Conservation (phyloP, 2,113 vertebrate species). For the Leucopsar rothschildi region DNA sequence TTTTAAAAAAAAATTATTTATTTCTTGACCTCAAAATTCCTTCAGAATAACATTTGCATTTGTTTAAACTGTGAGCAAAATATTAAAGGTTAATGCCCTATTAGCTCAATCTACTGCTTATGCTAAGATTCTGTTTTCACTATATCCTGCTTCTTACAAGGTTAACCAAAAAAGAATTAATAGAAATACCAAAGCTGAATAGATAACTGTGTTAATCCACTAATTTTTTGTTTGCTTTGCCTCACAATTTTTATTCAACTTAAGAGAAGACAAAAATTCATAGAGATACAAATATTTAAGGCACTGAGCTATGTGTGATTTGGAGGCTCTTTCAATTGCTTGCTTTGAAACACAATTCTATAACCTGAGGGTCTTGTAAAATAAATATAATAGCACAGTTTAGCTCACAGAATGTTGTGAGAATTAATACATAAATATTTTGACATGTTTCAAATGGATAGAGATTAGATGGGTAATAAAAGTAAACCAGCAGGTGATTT, state of each 20-base stretch:
- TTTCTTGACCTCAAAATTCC: neutral
- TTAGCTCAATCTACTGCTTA: neutral
- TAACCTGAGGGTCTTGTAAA: neutral
- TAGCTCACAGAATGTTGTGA: neutral
- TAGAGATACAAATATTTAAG: neutral
- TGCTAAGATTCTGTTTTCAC: neutral
- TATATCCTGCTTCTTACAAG: neutral
- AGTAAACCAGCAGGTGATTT: neutral
- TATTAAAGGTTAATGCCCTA: neutral
- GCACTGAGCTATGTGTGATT: neutral
- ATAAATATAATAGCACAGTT: neutral
- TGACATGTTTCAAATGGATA: neutral
- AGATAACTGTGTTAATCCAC: neutral
- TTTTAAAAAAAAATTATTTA: neutral
- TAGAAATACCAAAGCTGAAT: neutral
- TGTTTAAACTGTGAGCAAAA: neutral
- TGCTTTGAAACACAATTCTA: neutral
- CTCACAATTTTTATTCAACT: neutral
- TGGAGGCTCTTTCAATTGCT: neutral
- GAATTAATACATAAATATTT: neutral
- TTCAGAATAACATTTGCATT: neutral
- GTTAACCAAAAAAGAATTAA: neutral
- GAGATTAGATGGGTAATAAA: neutral
- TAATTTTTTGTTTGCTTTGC: neutral
- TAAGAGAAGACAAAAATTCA: neutral